Percentiles rank a stretch among this genome's conserved stretches.
Conservation (phyloP, 2,113 vertebrate species). For the Caloenas nicobarica region DNA sequence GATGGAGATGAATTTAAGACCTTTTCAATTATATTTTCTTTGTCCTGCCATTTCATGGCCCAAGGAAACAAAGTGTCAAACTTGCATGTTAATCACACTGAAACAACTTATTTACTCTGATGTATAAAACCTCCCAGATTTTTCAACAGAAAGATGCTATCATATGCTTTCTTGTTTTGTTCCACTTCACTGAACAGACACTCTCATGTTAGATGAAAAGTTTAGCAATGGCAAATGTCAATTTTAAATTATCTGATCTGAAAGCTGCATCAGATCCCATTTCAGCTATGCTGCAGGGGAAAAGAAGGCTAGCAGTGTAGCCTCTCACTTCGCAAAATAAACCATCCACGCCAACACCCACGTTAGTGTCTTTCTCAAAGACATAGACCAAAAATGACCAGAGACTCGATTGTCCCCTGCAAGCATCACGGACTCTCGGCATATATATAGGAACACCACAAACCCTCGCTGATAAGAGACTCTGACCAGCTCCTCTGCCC, state of each 20-base stretch:
- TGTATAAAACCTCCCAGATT: conserved; percentile 7
- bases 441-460: neutral
- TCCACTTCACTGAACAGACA: conserved; percentile 39
- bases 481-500: neutral
- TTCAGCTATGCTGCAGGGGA: neutral
- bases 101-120: conserved; percentile 18
- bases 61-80: neutral
- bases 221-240: conserved; percentile 51
- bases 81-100: neutral
- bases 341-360: neutral
- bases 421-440: rapidly evolving
- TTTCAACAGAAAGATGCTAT: conserved; percentile 35
- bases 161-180: conserved; percentile 26
- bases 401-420: neutral
- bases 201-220: conserved; percentile 25
- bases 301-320: neutral
- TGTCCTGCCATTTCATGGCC: neutral
- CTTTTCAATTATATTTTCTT: neutral
- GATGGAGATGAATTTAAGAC: neutral
- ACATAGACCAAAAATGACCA: neutral
- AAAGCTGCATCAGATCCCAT: neutral
- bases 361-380: neutral
- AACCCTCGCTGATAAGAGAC: neutral
- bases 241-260: conserved; percentile 21
- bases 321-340: neutral